These are phyloP conservation scores for Actenoides hombroni DNA, from an alignment of 2,113 vertebrate genomes.

Conservation along the genomic window DNA sequence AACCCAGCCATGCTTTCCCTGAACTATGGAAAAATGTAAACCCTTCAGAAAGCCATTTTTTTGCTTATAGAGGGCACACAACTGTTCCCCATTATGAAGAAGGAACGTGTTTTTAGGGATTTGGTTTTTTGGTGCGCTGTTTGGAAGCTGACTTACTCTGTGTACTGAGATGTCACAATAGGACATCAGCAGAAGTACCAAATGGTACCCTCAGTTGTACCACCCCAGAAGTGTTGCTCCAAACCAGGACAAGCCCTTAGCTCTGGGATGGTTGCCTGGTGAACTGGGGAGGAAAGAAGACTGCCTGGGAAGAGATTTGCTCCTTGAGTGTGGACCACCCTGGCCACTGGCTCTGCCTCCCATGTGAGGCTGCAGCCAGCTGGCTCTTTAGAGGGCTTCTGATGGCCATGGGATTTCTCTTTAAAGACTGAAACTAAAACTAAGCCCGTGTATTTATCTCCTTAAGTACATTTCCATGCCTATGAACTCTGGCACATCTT, in stretches of 20 bases:
- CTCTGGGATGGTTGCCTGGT: not conserved
- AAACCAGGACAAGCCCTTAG: not conserved
- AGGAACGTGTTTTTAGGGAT: not conserved
- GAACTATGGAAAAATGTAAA: not conserved
- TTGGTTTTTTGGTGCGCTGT: accelerated
- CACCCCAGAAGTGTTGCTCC: accelerated
- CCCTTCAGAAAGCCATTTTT: not conserved
- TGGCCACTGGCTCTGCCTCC: not conserved
- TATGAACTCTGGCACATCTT: not conserved
- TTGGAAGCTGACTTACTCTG: not conserved
- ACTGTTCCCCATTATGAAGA: accelerated
- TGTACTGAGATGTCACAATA: accelerated
- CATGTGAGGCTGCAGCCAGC: not conserved
- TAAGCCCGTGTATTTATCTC: not conserved
- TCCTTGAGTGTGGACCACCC: not conserved
- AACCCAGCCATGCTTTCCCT: not conserved
- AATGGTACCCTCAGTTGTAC: not conserved
- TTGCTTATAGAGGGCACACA: not conserved
- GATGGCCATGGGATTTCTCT: not conserved
- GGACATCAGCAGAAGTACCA: not conserved
- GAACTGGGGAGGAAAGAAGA: not conserved
- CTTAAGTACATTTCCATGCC: not conserved
- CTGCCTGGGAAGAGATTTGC: not conserved
- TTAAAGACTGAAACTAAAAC: not conserved
- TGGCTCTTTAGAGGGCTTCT: not conserved